phyloP scores from a whole-genome alignment of 2,113 vertebrate genomes.

The Anarhynchus alexandrinus region DNA sequence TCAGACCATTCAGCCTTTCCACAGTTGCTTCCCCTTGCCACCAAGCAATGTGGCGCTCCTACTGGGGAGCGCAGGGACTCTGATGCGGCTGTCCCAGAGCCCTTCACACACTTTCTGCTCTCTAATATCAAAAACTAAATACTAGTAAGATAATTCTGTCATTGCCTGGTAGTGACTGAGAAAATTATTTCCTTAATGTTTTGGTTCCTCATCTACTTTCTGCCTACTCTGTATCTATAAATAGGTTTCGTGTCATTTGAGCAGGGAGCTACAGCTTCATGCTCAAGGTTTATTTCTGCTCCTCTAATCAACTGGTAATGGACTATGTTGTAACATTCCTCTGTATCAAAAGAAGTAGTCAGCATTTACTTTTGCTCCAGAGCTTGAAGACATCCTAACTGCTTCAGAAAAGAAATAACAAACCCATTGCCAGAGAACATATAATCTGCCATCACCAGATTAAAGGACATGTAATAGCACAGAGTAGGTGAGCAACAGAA shows the following conservation, averaged over 20 bases:
- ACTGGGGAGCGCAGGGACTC: fast-evolving
- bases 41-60: not conserved
- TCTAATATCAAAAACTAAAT: slow-evolving; percentile 50
- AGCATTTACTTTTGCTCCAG: slow-evolving; percentile 40
- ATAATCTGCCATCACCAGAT: not conserved
- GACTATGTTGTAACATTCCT: slow-evolving; percentile 42
- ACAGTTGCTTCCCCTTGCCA: not conserved
- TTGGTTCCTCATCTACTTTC: slow-evolving; percentile 40
- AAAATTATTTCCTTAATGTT: slow-evolving; percentile 60
- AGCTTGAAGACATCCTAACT: not conserved
- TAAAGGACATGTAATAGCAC: not conserved
- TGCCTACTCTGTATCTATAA: slow-evolving; percentile 26
- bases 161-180: slow-evolving; percentile 42
- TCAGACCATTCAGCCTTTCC: not conserved
- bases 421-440: not conserved
- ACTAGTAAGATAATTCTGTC: slow-evolving; percentile 60
- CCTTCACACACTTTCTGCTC: slow-evolving; percentile 42
- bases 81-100: not conserved
- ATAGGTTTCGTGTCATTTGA: slow-evolving; percentile 42
- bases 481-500: not conserved
- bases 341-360: not conserved
- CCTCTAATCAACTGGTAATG: slow-evolving; percentile 41
- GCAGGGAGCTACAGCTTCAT: slow-evolving; percentile 3
- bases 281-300: slow-evolving; percentile 58
- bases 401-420: not conserved